Conservation (phyloP, 2,797 vertebrate species). For the Manis crassicaudata region DNA sequence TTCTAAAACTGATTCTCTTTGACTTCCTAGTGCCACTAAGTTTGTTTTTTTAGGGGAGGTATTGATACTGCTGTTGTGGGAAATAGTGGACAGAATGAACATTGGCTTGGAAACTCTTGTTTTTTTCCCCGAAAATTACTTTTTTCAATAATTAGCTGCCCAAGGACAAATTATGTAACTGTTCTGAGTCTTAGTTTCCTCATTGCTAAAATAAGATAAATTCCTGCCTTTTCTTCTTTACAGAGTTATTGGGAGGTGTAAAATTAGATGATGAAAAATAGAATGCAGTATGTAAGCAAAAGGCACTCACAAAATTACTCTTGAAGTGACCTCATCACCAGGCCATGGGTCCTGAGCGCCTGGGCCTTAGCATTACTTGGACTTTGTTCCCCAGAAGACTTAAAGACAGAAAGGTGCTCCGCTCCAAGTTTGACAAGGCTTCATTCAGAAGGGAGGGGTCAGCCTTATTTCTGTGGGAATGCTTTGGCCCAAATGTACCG, state of each 20-base stretch:
- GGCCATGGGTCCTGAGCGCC: neutral
- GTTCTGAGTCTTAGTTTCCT: neutral
- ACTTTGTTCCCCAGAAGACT: neutral
- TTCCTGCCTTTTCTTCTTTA: neutral
- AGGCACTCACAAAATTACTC: neutral
- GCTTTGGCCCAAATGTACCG: neutral
- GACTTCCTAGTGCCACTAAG: neutral
- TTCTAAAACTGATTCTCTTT: slow-evolving; percentile 45
- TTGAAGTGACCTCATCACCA: neutral
- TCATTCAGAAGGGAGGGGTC: slow-evolving; percentile 13
- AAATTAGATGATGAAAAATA: slow-evolving; percentile 1
- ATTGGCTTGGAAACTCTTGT: slow-evolving; percentile 20
- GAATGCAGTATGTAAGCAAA: neutral
- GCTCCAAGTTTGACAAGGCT: neutral
- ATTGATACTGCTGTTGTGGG: slow-evolving; percentile 31
- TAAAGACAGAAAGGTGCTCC: slow-evolving; percentile 53
- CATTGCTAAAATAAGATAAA: slow-evolving; percentile 18
- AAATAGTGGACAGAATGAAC: neutral
- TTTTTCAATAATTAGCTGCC: slow-evolving; percentile 38
- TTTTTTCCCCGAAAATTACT: neutral
- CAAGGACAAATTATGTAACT: neutral
- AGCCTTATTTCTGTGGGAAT: slow-evolving; percentile 59
- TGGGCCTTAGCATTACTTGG: neutral
- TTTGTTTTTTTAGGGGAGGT: neutral
- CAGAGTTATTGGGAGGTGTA: neutral